phyloP scores from a whole-genome alignment of 1,140 invertebrate genomes.

The Globodera rostochiensis region DNA sequence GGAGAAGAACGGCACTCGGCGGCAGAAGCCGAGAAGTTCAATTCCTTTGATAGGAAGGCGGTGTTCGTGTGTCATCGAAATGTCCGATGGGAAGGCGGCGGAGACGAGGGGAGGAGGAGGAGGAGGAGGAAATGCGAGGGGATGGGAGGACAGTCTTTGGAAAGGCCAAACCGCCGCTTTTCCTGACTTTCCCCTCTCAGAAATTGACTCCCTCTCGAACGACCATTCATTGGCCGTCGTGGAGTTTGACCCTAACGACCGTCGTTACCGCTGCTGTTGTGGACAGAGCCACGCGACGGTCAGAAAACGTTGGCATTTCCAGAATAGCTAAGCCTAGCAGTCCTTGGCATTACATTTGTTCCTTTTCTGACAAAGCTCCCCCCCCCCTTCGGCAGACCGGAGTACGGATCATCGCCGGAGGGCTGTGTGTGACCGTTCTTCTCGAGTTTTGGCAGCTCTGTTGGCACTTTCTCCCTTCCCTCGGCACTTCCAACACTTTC shows the following conservation, averaged over 20 bases:
- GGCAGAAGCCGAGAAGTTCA: neutral
- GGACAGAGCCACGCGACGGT: conserved; percentile 45
- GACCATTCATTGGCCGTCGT: neutral
- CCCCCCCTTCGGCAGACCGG: conserved; percentile 41
- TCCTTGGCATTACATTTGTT: neutral
- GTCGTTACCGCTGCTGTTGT: conserved; percentile 48
- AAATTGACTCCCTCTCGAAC: neutral
- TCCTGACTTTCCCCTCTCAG: neutral
- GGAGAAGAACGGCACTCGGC: too few species aligned
- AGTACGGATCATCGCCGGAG: conserved; percentile 49
- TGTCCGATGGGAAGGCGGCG: neutral
- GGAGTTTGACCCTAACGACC: conserved; percentile 51
- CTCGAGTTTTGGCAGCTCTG: conserved; percentile 49
- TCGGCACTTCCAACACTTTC: conserved; percentile 5
- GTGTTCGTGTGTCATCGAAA: conserved; percentile 14
- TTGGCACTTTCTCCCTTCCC: conserved; percentile 29
- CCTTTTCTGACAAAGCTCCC: too few species aligned
- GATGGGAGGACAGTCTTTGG: too few species aligned
- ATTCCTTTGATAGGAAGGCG: neutral
- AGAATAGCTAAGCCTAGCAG: conserved; percentile 10
- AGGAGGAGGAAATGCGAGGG: too few species aligned
- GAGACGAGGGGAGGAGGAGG: neutral
- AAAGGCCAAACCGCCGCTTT: neutral
- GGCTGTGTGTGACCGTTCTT: conserved; percentile 48
- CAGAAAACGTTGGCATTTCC: neutral